Conservation (phyloP, 2,888 invertebrate genomes). For the Plagodis pulveraria region DNA sequence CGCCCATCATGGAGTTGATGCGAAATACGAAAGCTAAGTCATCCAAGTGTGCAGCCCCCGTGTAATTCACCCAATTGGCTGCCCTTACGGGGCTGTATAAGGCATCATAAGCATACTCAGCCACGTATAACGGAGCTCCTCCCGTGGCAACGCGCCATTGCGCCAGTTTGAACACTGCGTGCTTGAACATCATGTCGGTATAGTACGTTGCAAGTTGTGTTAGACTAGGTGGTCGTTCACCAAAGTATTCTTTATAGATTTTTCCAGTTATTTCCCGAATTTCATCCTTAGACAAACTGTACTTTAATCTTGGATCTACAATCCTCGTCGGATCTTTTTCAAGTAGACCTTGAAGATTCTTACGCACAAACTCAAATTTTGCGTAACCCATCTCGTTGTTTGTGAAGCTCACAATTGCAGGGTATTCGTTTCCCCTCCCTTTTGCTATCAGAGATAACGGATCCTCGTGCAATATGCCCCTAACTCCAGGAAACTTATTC, state of each 20-base stretch:
- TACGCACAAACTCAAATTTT: constrained; percentile 8
- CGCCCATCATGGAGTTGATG: constrained; percentile 39
- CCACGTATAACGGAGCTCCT: constrained; percentile 67
- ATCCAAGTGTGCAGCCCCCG: constrained; percentile 69
- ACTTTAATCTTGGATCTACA: constrained; percentile 34
- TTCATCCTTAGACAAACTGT: constrained; percentile 28
- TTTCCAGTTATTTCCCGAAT: constrained; percentile 31
- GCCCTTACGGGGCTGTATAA: constrained; percentile 64
- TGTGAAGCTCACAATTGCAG: constrained; percentile 43
- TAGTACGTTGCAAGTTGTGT: constrained; percentile 33
- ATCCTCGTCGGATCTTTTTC: constrained; percentile 10
- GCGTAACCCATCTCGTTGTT: constrained; percentile 35
- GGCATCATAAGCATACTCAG: constrained; percentile 73
- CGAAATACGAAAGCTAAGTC: constrained; percentile 74
- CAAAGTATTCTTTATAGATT: constrained; percentile 39
- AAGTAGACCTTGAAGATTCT: constrained; percentile 4
- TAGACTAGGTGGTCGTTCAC: constrained; percentile 28
- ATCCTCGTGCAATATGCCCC: constrained; percentile 45
- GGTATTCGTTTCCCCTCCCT: constrained; percentile 46
- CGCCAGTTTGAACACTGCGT: constrained; percentile 47
- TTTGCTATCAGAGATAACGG: constrained; percentile 43
- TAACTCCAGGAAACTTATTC: constrained; percentile 33
- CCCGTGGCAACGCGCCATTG: constrained; percentile 31
- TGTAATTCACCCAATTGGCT: constrained; percentile 44
- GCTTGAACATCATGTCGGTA: constrained; percentile 37